Conservation (phyloP, 2,888 invertebrate species). For the Clusia tigrina region DNA sequence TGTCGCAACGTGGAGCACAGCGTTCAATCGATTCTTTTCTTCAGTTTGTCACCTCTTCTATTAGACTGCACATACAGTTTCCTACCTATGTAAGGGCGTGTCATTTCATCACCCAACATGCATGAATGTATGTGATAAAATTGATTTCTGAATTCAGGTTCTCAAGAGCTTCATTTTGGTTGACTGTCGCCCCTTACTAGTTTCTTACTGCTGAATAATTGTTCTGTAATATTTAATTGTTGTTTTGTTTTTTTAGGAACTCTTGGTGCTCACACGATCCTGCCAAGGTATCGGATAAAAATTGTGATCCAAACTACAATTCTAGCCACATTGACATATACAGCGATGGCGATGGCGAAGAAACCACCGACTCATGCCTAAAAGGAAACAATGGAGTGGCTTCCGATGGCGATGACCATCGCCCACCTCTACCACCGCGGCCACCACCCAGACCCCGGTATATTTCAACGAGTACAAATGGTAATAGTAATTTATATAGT, state of each 20-base stretch:
- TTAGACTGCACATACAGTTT: no score
- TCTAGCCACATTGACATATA: conserved; percentile 52
- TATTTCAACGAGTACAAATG: conserved; percentile 43
- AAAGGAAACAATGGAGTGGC: conserved; percentile 47
- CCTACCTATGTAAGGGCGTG: no score
- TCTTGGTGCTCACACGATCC: conserved; percentile 38
- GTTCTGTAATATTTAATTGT: no score
- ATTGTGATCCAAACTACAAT: conserved; percentile 40
- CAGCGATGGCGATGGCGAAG: conserved; percentile 47
- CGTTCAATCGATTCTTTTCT: no score
- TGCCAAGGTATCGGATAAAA: conserved; percentile 30
- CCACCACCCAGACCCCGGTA: conserved; percentile 58
- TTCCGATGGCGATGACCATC: conserved; percentile 54
- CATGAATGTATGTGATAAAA: no score
- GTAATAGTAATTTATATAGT: no score
- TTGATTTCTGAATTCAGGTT: no score
- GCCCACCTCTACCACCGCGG: conserved; percentile 63
- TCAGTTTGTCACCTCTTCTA: no score
- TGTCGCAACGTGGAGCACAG: no score
- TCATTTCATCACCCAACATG: no score
- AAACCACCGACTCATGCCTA: conserved; percentile 47
- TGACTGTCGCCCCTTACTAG: not conserved
- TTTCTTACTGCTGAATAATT: no score
- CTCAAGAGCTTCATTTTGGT: no score
- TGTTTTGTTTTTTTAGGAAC: conserved; percentile 11